A percentile compares a stretch with the other conserved stretches of the same genome.
These are phyloP conservation scores for Dasypolia templi DNA, from an alignment of 2,888 invertebrate genomes.

Conservation along the genomic window DNA sequence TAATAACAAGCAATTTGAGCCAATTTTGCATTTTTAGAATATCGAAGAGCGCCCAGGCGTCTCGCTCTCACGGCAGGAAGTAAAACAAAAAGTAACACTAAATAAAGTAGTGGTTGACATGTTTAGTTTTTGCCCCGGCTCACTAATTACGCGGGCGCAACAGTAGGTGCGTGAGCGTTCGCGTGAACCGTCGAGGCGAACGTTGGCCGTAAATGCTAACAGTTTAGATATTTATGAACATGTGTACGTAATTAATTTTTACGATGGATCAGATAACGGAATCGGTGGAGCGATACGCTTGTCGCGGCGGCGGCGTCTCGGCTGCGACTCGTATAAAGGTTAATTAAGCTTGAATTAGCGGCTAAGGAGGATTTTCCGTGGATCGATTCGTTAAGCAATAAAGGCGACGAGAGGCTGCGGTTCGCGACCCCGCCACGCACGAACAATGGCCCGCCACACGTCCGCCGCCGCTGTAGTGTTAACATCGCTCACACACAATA, in stretches of 20 bases:
- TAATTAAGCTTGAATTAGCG: slow-evolving; percentile 83
- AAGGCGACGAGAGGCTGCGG: slow-evolving; percentile 66
- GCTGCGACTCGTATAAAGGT: slow-evolving; percentile 79
- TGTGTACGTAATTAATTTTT: slow-evolving; percentile 90
- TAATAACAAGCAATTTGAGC: slow-evolving; percentile 90
- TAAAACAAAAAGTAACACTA: slow-evolving; percentile 86
- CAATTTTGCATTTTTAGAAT: slow-evolving; percentile 90
- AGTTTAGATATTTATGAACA: slow-evolving; percentile 90
- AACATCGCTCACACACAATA: slow-evolving; percentile 73
- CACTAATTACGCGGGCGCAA: slow-evolving; percentile 81
- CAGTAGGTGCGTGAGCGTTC: slow-evolving; percentile 80
- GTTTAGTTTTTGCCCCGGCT: slow-evolving; percentile 82
- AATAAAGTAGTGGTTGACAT: slow-evolving; percentile 88
- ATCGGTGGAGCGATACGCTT: slow-evolving; percentile 86
- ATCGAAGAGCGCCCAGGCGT: slow-evolving; percentile 84
- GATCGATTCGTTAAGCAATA: slow-evolving; percentile 71
- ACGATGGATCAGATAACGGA: slow-evolving; percentile 88
- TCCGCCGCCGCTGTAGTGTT: slow-evolving; percentile 68
- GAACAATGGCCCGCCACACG: slow-evolving; percentile 74
- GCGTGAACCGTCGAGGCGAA: slow-evolving; percentile 81
- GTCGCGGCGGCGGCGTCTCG: slow-evolving; percentile 80
- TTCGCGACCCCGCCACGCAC: slow-evolving; percentile 67
- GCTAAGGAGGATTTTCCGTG: slow-evolving; percentile 74
- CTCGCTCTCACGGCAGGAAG: slow-evolving; percentile 87
- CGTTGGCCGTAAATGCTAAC: slow-evolving; percentile 86